Evolutionary conservation across 2,888 invertebrate species (phyloP).

Genomic region (Zaprionus lineosus): DNA sequence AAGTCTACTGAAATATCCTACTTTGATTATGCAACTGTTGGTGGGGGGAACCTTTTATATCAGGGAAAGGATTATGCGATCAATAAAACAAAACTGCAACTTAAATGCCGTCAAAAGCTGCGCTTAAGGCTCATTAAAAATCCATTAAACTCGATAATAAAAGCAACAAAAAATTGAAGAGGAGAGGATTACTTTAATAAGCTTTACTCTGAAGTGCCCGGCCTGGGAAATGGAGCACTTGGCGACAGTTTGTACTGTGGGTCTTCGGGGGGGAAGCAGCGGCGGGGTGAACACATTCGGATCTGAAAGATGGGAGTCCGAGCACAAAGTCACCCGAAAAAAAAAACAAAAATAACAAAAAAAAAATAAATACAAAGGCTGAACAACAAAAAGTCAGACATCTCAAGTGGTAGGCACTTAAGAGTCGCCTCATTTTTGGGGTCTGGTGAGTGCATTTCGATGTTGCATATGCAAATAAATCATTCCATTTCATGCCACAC

Average conservation of each 20-base stretch:
- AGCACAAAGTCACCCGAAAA: conserved; percentile 20
- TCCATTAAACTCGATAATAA: conserved; percentile 70
- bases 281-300: too few relatives aligned
- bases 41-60: not conserved
- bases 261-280: conserved; percentile 10
- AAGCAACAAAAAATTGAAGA: conserved; percentile 1
- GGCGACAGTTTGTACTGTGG: conserved; percentile 68
- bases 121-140: conserved; percentile 72
- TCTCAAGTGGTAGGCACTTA: conserved; percentile 64
- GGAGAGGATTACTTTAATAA: conserved; percentile 58
- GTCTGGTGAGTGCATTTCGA: conserved; percentile 70
- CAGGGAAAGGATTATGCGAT: conserved; percentile 67
- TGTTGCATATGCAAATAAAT: conserved; percentile 77
- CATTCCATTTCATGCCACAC: conserved; percentile 39
- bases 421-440: conserved; percentile 57
- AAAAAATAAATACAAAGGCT: conserved; percentile 2
- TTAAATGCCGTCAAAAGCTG: conserved; percentile 70
- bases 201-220: conserved; percentile 54
- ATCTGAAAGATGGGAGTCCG: too few relatives aligned
- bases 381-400: conserved; percentile 21
- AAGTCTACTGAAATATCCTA: too few relatives aligned
- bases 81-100: conserved; percentile 66
- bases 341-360: conserved; percentile 11
- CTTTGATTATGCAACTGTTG: not conserved
- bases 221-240: conserved; percentile 65